Percentiles rank a stretch among this genome's conserved stretches.
These are phyloP conservation scores for Cherax destructor DNA, from an alignment of 1,140 invertebrate species.

Conservation along the genomic window DNA sequence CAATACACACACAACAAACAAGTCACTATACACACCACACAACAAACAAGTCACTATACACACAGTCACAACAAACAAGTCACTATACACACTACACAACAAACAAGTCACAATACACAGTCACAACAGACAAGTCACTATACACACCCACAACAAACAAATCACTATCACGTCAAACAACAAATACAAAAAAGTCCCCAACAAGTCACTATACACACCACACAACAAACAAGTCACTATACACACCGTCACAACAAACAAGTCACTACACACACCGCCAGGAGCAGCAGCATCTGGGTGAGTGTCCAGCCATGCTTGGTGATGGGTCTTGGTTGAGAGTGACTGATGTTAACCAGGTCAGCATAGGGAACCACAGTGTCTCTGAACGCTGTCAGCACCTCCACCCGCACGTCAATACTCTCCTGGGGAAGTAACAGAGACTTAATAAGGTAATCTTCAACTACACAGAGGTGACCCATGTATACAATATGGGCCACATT, in stretches of 20 bases:
- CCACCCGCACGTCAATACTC: conserved; percentile 5
- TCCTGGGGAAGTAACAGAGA: conserved; percentile 1
- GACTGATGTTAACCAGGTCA: not conserved
- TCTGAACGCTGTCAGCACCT: conserved; percentile 25
- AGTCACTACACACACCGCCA: conserved; percentile 15
- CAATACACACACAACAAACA: too few species aligned
- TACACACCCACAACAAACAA: not conserved
- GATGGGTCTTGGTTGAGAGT: not conserved
- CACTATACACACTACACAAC: too few species aligned
- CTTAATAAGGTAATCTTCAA: not conserved
- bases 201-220: too few species aligned
- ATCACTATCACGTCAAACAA: too few species aligned
- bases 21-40: too few species aligned
- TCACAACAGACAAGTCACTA: too few species aligned
- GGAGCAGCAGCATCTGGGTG: conserved; percentile 24
- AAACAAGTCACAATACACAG: too few species aligned
- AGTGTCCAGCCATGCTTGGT: not conserved
- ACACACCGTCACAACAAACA: not conserved
- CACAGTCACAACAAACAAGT: too few species aligned
- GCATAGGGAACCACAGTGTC: conserved; percentile 34
- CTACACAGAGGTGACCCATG: too few species aligned
- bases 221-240: not conserved
- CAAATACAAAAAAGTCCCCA: too few species aligned
- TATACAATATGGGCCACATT: too few species aligned
- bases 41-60: too few species aligned